Conservation (phyloP, 1,140 invertebrate species). For the Apis mellifera region Amel_HAv3.1 CM009944.2:4612001-4612500, state of each 20-base stretch:
- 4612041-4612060: conserved; percentile 6
- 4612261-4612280: not conserved
- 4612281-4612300: not conserved
- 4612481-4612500: too few species aligned
- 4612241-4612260: not conserved
- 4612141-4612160: conserved; percentile 36
- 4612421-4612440: too few species aligned
- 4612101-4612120: conserved; percentile 21
- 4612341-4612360: not conserved
- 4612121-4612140: not conserved
- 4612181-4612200: not conserved
- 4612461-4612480: not conserved
- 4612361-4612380: not conserved
- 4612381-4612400: not conserved
- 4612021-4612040: conserved; percentile 11
- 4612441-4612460: too few species aligned
- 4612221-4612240: not conserved
- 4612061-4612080: not conserved
- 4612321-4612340: not conserved
- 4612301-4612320: not conserved
- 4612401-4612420: not conserved
- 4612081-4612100: conserved; percentile 10
- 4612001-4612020: not conserved
- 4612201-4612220: not conserved
- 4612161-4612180: not conserved